These are phyloP conservation scores for Stratiomys singularior DNA, from an alignment of 2,888 invertebrate species.

Conservation along the genomic window DNA sequence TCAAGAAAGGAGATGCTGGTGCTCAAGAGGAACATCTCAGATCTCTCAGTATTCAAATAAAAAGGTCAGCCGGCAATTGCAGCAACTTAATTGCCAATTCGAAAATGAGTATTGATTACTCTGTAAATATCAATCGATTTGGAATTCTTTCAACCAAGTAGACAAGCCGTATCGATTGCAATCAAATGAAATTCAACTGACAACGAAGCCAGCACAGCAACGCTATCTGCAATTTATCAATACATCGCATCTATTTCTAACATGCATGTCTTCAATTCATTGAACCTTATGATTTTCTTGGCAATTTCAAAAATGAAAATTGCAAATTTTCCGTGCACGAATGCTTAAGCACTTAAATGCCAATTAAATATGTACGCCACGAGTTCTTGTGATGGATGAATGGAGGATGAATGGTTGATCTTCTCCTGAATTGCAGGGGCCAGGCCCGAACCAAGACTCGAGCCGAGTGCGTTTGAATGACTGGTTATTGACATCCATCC, in stretches of 20 bases:
- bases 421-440: slow-evolving; percentile 4
- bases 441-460: background rate
- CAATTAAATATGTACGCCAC: slow-evolving; percentile 38
- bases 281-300: slow-evolving; percentile 29
- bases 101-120: too few relatives aligned
- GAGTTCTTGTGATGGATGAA: slow-evolving; percentile 31
- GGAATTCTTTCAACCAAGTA: too few relatives aligned
- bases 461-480: background rate
- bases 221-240: background rate
- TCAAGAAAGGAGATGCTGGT: too few relatives aligned
- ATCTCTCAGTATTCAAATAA: too few relatives aligned
- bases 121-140: too few relatives aligned
- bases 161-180: too few relatives aligned
- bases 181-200: background rate
- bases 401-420: slow-evolving; percentile 20
- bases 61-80: too few relatives aligned
- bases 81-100: too few relatives aligned
- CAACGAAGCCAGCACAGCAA: background rate
- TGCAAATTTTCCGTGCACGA: slow-evolving; percentile 29
- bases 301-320: slow-evolving; percentile 12
- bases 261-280: slow-evolving; percentile 25
- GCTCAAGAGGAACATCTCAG: too few relatives aligned
- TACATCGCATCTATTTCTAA: background rate
- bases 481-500: slow-evolving; percentile 35
- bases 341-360: slow-evolving; percentile 17